phyloP scores from a whole-genome alignment of 2,888 invertebrate species.

The Nomada fabriciana region DNA sequence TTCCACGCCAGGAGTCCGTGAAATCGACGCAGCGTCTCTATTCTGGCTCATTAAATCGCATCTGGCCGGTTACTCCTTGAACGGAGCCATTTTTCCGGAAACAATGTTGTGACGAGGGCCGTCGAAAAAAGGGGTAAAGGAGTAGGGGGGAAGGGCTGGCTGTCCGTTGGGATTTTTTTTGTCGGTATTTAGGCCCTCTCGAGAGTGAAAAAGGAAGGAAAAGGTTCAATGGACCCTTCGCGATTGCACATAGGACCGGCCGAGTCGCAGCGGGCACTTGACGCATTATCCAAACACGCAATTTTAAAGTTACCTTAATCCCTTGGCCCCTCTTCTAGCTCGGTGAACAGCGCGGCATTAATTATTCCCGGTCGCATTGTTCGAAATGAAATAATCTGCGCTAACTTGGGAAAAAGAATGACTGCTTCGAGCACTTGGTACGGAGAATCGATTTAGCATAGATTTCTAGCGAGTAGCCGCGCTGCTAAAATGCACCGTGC shows the following conservation, averaged over 20 bases:
- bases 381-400: background rate
- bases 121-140: slow-evolving; percentile 72
- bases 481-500: too few relatives aligned
- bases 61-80: slow-evolving; percentile 65
- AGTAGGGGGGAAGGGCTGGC: slow-evolving; percentile 28
- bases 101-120: slow-evolving; percentile 82
- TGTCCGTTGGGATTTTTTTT: slow-evolving; percentile 66
- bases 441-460: too few relatives aligned
- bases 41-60: slow-evolving; percentile 69
- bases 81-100: slow-evolving; percentile 80
- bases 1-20: background rate
- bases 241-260: slow-evolving; percentile 56
- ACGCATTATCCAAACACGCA: slow-evolving; percentile 76
- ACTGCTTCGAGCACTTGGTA: too few relatives aligned
- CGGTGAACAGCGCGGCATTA: slow-evolving; percentile 7
- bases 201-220: slow-evolving; percentile 54
- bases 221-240: slow-evolving; percentile 75
- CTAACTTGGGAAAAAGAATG: too few relatives aligned
- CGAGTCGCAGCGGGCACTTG: slow-evolving; percentile 70
- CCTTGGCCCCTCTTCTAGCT: slow-evolving; percentile 3
- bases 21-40: slow-evolving; percentile 35
- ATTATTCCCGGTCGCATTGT: background rate
- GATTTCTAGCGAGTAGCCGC: too few relatives aligned
- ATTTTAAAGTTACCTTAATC: slow-evolving; percentile 62
- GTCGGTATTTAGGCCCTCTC: slow-evolving; percentile 76